A percentile compares a stretch with the other conserved stretches of the same genome.
phyloP scores from a whole-genome alignment of 2,113 vertebrate species.

The Cyanoderma ruficeps region DNA sequence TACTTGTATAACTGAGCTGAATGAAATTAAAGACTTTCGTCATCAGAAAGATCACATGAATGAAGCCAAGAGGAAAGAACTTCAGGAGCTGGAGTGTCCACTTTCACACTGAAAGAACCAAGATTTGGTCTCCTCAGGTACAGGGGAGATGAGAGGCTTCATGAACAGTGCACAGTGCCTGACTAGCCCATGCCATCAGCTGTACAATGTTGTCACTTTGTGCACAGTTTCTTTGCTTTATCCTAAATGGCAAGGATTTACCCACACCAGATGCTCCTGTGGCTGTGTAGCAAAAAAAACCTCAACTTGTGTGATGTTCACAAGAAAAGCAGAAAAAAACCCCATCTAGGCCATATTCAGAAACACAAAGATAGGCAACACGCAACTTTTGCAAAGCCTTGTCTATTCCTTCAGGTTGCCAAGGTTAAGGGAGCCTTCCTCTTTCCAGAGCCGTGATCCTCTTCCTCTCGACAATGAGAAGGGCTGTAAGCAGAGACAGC shows the following conservation, averaged over 20 bases:
- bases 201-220: not conserved
- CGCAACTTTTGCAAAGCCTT: not conserved
- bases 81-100: not conserved
- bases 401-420: not conserved
- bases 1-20: not conserved
- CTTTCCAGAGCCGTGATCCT: rapidly evolving
- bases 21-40: not conserved
- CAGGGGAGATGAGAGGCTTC: not conserved
- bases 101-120: not conserved
- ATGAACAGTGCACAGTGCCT: not conserved
- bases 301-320: not conserved
- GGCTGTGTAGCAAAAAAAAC: not conserved
- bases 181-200: not conserved
- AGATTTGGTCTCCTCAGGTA: not conserved
- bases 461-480: rapidly evolving
- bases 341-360: not conserved
- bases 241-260: not conserved
- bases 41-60: not conserved
- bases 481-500: not conserved
- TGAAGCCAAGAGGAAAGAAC: not conserved
- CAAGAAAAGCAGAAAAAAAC: not conserved
- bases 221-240: not conserved
- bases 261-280: rapidly evolving
- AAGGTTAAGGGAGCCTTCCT: not conserved
- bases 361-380: not conserved